Evolutionary conservation across 2,888 invertebrate species (phyloP).

Genomic region (Parnassius smintheus): DNA sequence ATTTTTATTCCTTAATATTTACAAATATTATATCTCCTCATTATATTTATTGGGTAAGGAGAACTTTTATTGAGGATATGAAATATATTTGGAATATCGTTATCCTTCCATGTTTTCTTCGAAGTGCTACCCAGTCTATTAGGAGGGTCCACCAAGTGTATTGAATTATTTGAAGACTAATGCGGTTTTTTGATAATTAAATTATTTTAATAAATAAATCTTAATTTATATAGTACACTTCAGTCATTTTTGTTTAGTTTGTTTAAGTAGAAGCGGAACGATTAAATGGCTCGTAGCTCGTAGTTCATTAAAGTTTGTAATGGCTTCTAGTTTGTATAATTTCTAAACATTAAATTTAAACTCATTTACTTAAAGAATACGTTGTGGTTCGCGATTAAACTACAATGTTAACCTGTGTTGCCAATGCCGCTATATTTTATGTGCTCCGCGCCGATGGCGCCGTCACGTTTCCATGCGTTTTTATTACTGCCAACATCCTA

Average conservation of each 20-base stretch:
- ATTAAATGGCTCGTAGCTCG: neutral
- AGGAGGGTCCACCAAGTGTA: no score
- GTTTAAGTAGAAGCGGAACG: neutral
- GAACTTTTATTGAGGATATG: no score
- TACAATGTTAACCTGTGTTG: slow-evolving; percentile 15
- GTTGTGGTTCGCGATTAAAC: neutral
- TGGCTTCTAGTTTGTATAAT: slow-evolving; percentile 3
- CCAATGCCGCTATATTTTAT: slow-evolving; percentile 14
- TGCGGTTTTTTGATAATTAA: no score
- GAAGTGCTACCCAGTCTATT: no score
- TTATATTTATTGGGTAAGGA: no score
- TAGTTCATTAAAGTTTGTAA: neutral
- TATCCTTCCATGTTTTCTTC: no score
- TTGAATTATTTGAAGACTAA: no score
- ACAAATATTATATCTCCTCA: no score
- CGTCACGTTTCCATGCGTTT: slow-evolving; percentile 12
- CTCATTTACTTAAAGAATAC: slow-evolving; percentile 2
- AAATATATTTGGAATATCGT: no score
- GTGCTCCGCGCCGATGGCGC: slow-evolving; percentile 1
- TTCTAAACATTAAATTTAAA: neutral
- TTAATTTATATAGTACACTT: no score
- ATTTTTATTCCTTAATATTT: no score
- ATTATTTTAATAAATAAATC: no score
- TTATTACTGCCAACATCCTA: neutral
- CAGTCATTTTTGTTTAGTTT: slow-evolving; percentile 2